Percentiles rank a stretch among this genome's conserved stretches.
Conservation (phyloP, 2,888 invertebrate species). For the Drosophila bunnanda region DNA sequence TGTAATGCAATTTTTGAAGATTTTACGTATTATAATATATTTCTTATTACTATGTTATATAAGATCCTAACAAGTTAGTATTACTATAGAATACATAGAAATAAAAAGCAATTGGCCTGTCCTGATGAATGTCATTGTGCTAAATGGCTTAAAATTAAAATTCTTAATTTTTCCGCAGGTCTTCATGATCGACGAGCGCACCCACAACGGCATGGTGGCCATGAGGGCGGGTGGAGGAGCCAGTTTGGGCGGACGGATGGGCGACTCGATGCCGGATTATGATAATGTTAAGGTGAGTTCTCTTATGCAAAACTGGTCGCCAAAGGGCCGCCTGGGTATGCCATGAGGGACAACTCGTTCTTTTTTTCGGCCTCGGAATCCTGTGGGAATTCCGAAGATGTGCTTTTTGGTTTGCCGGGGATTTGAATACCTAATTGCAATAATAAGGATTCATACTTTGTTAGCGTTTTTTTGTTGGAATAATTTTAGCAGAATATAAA, state of each 20-base stretch:
- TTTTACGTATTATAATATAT: no score
- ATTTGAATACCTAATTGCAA: slow-evolving; percentile 71
- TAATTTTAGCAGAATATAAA: background rate
- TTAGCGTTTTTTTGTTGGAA: background rate
- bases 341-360: slow-evolving; percentile 39
- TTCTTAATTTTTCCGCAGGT: slow-evolving; percentile 71
- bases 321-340: slow-evolving; percentile 32
- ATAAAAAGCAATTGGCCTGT: slow-evolving; percentile 25
- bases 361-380: slow-evolving; percentile 1
- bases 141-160: slow-evolving; percentile 1
- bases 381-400: slow-evolving; percentile 76
- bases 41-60: no score
- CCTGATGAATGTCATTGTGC: slow-evolving; percentile 18
- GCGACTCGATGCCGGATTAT: slow-evolving; percentile 87
- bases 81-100: background rate
- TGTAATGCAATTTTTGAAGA: no score
- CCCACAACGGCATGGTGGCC: slow-evolving; percentile 86
- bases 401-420: slow-evolving; percentile 55
- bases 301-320: slow-evolving; percentile 69
- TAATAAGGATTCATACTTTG: slow-evolving; percentile 12
- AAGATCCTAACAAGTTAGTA: background rate
- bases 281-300: slow-evolving; percentile 88
- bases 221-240: slow-evolving; percentile 85
- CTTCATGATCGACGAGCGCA: slow-evolving; percentile 86
- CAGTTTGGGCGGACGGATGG: slow-evolving; percentile 85